Evolutionary conservation across 2,797 vertebrate species (phyloP), one percentile per base, ranked within the genome.

Genomic region (Erithacus rubecula): DNA sequence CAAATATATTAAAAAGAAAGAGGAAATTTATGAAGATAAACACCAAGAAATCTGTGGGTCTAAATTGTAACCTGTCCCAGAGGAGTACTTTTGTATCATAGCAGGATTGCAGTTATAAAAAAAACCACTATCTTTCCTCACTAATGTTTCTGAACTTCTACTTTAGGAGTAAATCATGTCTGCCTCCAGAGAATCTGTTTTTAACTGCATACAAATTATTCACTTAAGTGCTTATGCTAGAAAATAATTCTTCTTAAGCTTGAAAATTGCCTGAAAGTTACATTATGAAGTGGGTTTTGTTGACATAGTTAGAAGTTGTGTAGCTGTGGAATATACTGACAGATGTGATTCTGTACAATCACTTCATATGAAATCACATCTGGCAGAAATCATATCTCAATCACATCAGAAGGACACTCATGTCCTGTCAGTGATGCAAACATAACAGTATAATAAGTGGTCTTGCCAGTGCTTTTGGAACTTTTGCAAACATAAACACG

Each of bases 201-300:
- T 90, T 83, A 93, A 92, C 70, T 79, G 75, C 63, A 53, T 71
- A 85, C 74, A 86, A 94, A 94, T 95, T 68, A 92, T 94, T 96
- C 56, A n/a, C 70, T 92, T 93, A 90, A 94, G 34, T 44, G 64
- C 36, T 88, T 89, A 86, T 91, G 39, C 55, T 87, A 47, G 74
- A 93, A 65, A 32, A 91, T 79, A 85, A 81, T 86, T 94, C 89
- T 89, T 87, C 78, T 89, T 94, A 92, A 96, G 64, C 74, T 84
- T 90, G 52, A 49, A 89, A 95, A 92, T 94, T 95, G 74, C 82
- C 77, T 91, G 70, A 83, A 95, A 95, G 55, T 62, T 84, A 6
- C 83, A 49, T 60, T 78, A 64, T 56, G 60, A 90, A 84, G 82
- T 65, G 37, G 0, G 64, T 24, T 96, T 94, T 94, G 74, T 83